phyloP scores from a whole-genome alignment of 2,113 vertebrate species.

The Xiphophorus maculatus region DNA sequence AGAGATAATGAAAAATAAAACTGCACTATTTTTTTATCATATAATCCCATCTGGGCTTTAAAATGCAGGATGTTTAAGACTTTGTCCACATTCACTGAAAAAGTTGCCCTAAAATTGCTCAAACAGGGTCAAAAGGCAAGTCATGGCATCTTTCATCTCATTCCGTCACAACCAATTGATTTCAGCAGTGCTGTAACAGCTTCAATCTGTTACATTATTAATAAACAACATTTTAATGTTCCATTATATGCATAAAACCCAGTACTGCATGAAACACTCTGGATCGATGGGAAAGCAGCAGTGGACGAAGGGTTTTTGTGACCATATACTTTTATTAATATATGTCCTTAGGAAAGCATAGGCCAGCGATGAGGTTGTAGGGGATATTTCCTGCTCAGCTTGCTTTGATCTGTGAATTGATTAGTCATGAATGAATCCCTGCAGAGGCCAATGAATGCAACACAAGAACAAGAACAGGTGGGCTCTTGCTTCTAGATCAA shows the following conservation, averaged over 20 bases:
- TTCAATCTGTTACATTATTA: background rate
- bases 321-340: slow-evolving; percentile 33
- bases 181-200: background rate
- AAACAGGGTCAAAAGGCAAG: background rate
- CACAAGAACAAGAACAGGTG: slow-evolving; percentile 27
- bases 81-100: background rate
- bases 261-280: background rate
- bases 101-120: background rate
- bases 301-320: background rate
- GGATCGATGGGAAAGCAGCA: background rate
- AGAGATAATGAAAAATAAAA: background rate
- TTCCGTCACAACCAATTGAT: background rate
- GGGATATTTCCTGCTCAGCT: slow-evolving; percentile 42
- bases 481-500: slow-evolving; percentile 23
- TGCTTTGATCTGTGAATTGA: slow-evolving; percentile 53
- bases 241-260: background rate
- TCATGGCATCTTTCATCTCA: background rate
- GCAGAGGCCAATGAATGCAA: slow-evolving; percentile 50
- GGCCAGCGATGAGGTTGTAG: slow-evolving; percentile 27
- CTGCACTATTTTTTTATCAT: background rate
- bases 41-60: background rate
- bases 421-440: slow-evolving; percentile 48
- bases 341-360: slow-evolving; percentile 17
- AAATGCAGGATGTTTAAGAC: background rate
- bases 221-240: background rate